Percentiles rank a stretch among this genome's conserved stretches.
phyloP scores from a whole-genome alignment of 2,113 vertebrate species.

The Psittacus erithacus region DNA sequence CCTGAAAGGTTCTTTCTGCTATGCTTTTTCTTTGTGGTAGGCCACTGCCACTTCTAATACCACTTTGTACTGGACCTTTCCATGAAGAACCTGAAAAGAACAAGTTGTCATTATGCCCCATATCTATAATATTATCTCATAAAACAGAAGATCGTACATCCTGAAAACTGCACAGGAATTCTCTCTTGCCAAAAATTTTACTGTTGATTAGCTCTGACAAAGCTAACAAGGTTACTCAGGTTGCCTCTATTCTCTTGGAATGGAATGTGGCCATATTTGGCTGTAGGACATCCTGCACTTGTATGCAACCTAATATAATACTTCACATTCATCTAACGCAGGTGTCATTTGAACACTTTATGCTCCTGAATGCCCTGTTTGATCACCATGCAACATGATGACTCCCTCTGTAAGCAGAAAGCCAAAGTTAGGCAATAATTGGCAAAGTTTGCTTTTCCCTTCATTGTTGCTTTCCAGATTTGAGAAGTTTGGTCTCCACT shows the following conservation, averaged over 20 bases:
- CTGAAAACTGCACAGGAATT: neutral
- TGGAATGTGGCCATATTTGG: conserved; percentile 20
- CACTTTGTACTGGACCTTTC: neutral
- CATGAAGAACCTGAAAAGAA: neutral
- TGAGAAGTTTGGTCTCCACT: neutral
- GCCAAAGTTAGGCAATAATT: neutral
- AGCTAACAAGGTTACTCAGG: conserved; percentile 25
- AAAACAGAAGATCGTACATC: neutral
- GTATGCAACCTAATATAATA: neutral
- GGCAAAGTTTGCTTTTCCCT: neutral
- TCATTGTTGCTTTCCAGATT: neutral
- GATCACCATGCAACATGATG: neutral
- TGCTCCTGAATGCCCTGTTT: neutral
- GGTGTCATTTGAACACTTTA: neutral
- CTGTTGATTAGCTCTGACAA: conserved; percentile 43
- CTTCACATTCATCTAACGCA: neutral
- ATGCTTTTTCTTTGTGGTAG: neutral
- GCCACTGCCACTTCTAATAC: neutral
- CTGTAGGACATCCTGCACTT: neutral
- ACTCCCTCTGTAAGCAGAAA: neutral
- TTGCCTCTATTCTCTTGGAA: conserved; percentile 17
- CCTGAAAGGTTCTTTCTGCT: neutral
- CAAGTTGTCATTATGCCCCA: neutral
- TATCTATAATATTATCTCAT: neutral
- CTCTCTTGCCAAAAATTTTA: neutral